Base-by-base conservation (phyloP, 2,888 invertebrate genomes). In the Stenchaetothrips biformis region DNA sequence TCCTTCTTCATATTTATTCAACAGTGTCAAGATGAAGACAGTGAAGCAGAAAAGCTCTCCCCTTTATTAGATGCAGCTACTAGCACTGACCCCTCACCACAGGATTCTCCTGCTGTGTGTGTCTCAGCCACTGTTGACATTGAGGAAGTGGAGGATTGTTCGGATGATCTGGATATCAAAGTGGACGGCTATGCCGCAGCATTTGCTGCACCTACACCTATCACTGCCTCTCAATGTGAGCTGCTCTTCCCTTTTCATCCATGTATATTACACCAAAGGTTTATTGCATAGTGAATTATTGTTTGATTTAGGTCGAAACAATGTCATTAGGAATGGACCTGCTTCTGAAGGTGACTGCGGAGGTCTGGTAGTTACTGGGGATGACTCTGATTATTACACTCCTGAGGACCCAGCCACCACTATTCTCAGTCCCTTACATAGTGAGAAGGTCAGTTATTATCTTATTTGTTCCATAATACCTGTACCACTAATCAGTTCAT, bases 31-130 rank as follows among this genome's bases (percentile, higher is more conserved):
- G 94, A 93, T 84, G 93, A 93, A 83, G 94, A 95, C 85, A 95
- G 95, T 85, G 95, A 95, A 86, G 92, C 92, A 79, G 95, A 95
- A 87, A 92, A 95, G 83, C 87, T 94, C 80, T 95, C 95, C 25
- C 95, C 95, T 25, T 87, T 95, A 53, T 88, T 95, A 37, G 89
- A 90, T 80, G 85, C 86, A 59, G 82, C 81, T 2, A 85, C 86
- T 7, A 86, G 85, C 80, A 85, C 86, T 16, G 86, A 87, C 81
- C 85, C 86, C 80, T 82, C 84, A 18, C 85, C 84, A 8, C 67
- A 74, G 8, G 59, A 74, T 47, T 62, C 79, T 13, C 47, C 67
- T 25, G 67, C 67, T 74, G 67, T 74, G 67, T 74, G 67, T 74
- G 67, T 74, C 21, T 74, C 67, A 9, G 67, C 67, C 25, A 25